phyloP scores from a whole-genome alignment of 2,113 vertebrate species.

The Laterallus jamaicensis region DNA sequence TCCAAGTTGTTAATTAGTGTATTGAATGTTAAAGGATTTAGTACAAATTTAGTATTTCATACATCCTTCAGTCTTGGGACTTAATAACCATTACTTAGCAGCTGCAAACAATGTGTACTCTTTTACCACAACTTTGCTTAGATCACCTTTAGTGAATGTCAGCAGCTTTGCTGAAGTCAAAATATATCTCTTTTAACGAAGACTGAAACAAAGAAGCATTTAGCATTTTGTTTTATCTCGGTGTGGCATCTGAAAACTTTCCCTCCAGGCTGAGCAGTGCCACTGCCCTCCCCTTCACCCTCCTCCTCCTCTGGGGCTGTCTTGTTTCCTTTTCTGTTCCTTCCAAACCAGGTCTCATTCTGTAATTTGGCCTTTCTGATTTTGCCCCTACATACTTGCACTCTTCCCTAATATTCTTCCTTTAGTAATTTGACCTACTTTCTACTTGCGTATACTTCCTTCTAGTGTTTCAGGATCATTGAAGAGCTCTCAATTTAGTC shows the following conservation, averaged over 20 bases:
- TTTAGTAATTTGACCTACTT: conserved; percentile 47
- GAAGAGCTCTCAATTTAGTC: conserved; percentile 9
- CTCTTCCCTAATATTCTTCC: conserved; percentile 29
- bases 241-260: not conserved
- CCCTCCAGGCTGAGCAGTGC: accelerated
- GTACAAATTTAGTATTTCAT: not conserved
- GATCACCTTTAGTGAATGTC: not conserved
- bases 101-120: not conserved
- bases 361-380: not conserved
- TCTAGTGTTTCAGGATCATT: conserved; percentile 39
- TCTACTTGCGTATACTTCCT: conserved; percentile 21
- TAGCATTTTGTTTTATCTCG: not conserved
- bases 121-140: not conserved
- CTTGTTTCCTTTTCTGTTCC: not conserved
- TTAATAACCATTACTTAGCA: not conserved
- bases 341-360: not conserved
- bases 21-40: not conserved
- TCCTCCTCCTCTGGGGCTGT: not conserved
- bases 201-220: not conserved
- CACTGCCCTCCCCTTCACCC: not conserved
- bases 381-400: not conserved
- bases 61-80: not conserved
- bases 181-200: not conserved
- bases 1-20: not conserved
- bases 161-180: not conserved